These are phyloP conservation scores for Melospiza georgiana DNA, from an alignment of 2,113 vertebrate species.

Conservation along the genomic window DNA sequence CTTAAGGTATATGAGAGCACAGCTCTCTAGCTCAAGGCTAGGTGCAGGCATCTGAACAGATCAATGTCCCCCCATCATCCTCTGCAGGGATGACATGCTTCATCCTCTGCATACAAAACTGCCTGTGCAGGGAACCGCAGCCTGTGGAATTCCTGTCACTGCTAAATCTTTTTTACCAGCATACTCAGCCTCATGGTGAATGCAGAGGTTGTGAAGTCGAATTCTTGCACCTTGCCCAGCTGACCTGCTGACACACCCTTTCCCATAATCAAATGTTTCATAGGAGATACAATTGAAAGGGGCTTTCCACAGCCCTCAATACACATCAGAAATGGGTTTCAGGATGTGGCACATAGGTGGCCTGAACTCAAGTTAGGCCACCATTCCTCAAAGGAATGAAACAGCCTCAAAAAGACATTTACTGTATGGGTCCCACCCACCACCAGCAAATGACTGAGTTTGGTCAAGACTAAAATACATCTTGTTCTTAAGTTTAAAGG, in stretches of 20 bases:
- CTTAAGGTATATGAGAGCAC: background rate
- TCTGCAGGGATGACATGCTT: background rate
- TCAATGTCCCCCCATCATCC: background rate
- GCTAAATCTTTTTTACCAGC: background rate
- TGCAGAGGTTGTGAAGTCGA: background rate
- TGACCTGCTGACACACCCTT: background rate
- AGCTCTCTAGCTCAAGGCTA: background rate
- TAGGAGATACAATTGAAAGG: rapidly evolving
- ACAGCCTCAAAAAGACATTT: background rate
- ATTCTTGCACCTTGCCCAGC: background rate
- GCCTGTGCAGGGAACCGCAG: background rate
- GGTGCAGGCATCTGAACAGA: background rate
- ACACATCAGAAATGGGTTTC: background rate
- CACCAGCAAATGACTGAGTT: background rate
- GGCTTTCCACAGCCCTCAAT: background rate
- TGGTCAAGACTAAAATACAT: background rate
- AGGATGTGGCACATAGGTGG: background rate
- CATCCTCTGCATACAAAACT: background rate
- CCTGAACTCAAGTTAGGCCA: background rate
- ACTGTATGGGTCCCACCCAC: background rate
- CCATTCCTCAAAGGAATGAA: background rate
- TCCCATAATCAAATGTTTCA: background rate
- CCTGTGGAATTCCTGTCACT: background rate
- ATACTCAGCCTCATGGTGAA: background rate
- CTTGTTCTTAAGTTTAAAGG: background rate